These are phyloP conservation scores for Camponotus pennsylvanicus DNA, from an alignment of 1,140 invertebrate genomes.

Conservation along the genomic window DNA sequence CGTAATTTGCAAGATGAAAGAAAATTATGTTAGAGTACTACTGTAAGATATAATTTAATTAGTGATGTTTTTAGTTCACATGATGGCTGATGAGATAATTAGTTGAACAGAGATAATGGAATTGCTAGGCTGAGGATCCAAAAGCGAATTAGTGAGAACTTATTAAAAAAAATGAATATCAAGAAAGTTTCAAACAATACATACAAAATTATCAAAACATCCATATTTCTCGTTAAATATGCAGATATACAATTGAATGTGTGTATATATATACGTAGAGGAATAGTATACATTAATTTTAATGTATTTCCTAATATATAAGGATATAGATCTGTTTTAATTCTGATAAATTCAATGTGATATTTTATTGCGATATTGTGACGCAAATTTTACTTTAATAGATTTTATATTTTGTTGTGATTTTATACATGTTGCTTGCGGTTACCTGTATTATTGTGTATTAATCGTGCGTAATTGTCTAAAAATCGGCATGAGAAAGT, in stretches of 20 bases:
- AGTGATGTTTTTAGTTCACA: slow-evolving; percentile 26
- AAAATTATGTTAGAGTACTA: slow-evolving; percentile 18
- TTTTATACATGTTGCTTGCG: slow-evolving; percentile 32
- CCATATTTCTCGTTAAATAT: slow-evolving; percentile 56
- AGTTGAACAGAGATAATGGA: slow-evolving; percentile 2
- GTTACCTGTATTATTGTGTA: slow-evolving; percentile 29
- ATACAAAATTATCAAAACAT: slow-evolving; percentile 43
- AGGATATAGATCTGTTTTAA: slow-evolving; percentile 51
- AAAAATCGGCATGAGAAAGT: neutral
- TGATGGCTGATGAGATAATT: neutral
- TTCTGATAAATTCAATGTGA: slow-evolving; percentile 33
- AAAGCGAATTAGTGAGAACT: slow-evolving; percentile 12
- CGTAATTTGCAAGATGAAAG: slow-evolving; percentile 18
- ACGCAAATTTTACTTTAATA: slow-evolving; percentile 39
- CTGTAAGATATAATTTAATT: slow-evolving; percentile 50
- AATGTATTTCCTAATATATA: slow-evolving; percentile 36
- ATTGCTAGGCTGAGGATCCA: slow-evolving; percentile 11
- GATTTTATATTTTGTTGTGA: slow-evolving; percentile 50
- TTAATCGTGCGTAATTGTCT: slow-evolving; percentile 12
- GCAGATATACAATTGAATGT: slow-evolving; percentile 49
- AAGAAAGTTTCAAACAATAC: slow-evolving; percentile 11
- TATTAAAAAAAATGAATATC: neutral
- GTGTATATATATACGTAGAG: neutral
- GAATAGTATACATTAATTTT: slow-evolving; percentile 59
- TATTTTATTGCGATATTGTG: slow-evolving; percentile 40